Percentiles rank a stretch among this genome's conserved stretches.
These are phyloP conservation scores for Tetrax tetrax DNA, from an alignment of 2,113 vertebrate species.

Conservation along the genomic window DNA sequence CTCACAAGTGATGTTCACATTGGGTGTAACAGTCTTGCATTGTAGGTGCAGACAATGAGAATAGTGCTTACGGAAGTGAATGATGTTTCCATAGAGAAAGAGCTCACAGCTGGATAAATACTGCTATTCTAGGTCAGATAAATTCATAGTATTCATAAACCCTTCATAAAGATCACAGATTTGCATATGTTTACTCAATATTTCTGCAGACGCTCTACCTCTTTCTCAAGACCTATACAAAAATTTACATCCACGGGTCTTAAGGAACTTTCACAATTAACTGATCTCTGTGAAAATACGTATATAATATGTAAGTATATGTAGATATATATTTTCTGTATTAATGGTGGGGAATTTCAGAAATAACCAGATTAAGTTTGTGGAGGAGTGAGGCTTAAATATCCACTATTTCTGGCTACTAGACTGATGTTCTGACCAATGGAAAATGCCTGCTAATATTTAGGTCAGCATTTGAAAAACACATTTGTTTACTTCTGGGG, in stretches of 20 bases:
- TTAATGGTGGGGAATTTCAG: neutral
- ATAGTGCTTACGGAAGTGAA: neutral
- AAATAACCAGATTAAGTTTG: neutral
- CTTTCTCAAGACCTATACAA: neutral
- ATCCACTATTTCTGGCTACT: neutral
- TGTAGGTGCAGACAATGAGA: neutral
- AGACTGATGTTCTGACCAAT: neutral
- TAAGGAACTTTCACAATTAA: neutral
- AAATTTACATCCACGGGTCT: neutral
- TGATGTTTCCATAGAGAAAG: neutral
- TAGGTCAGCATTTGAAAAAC: neutral
- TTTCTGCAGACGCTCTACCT: neutral
- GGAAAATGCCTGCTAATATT: neutral
- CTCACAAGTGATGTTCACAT: neutral
- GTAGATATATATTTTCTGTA: neutral
- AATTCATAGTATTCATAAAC: neutral
- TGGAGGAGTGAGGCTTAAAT: neutral
- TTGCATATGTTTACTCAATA: neutral
- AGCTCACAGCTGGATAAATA: neutral
- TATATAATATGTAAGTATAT: neutral
- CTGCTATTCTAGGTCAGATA: neutral
- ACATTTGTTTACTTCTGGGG: neutral
- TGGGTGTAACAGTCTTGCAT: neutral
- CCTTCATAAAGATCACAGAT: neutral
- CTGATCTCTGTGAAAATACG: neutral